Conservation (phyloP, 2,888 invertebrate species). For the Embidobia sp. region DNA sequence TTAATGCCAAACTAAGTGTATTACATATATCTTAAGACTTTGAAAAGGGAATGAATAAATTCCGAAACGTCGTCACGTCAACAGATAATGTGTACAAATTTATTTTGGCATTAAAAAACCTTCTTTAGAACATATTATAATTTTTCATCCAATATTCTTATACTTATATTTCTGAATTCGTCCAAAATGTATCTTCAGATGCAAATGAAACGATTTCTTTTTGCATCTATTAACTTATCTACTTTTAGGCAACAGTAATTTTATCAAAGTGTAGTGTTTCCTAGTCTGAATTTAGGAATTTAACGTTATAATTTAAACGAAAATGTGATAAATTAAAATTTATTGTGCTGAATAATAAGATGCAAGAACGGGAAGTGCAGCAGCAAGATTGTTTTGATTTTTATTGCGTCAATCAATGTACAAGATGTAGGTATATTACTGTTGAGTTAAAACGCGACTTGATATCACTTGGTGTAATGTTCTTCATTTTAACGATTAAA, state of each 20-base stretch:
- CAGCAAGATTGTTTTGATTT: constrained; percentile 31
- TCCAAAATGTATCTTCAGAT: background rate
- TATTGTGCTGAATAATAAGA: constrained; percentile 26
- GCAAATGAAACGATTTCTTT: constrained; percentile 12
- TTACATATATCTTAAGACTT: no score
- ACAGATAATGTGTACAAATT: no score
- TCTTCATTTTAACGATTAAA: constrained; percentile 12
- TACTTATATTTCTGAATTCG: background rate
- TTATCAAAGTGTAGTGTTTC: constrained; percentile 6
- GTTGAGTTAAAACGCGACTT: constrained; percentile 14
- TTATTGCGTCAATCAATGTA: constrained; percentile 33
- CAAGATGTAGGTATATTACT: constrained; percentile 3
- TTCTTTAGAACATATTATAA: no score
- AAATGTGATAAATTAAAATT: constrained; percentile 17
- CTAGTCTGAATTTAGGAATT: background rate
- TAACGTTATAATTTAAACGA: constrained; percentile 2
- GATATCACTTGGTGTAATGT: constrained; percentile 10
- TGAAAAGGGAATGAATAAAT: no score
- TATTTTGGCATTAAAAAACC: no score
- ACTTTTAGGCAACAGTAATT: background rate
- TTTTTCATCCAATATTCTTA: no score
- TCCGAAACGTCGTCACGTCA: no score
- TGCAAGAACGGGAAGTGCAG: constrained; percentile 32
- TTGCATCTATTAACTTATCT: constrained; percentile 15
- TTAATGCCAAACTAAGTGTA: no score